Conservation (phyloP, 2,888 invertebrate genomes). For the Andricus quercusramuli region DNA sequence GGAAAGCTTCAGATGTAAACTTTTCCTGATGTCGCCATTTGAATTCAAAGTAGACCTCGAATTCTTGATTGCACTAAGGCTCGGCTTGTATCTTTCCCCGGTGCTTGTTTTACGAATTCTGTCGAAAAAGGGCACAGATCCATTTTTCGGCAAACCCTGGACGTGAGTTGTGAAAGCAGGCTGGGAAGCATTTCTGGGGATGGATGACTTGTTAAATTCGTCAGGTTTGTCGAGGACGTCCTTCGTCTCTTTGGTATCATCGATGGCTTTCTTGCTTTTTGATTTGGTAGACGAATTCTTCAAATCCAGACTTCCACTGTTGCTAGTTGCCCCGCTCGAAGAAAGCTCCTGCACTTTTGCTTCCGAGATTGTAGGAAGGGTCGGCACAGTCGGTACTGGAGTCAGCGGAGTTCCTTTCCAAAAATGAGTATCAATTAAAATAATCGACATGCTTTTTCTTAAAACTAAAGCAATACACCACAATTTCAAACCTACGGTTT, state of each 20-base stretch:
- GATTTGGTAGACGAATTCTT: slow-evolving; percentile 71
- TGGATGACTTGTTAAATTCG: slow-evolving; percentile 79
- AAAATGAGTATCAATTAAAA: slow-evolving; percentile 59
- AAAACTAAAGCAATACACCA: background rate
- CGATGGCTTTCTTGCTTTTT: slow-evolving; percentile 72
- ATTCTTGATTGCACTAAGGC: slow-evolving; percentile 89
- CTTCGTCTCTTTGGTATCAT: slow-evolving; percentile 76
- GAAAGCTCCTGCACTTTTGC: slow-evolving; percentile 85
- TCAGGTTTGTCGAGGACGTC: slow-evolving; percentile 69
- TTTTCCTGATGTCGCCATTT: slow-evolving; percentile 86
- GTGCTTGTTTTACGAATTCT: slow-evolving; percentile 91
- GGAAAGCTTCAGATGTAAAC: slow-evolving; percentile 81
- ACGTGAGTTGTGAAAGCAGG: slow-evolving; percentile 90
- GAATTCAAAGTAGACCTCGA: slow-evolving; percentile 87
- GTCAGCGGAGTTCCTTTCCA: slow-evolving; percentile 84
- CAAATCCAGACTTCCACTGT: slow-evolving; percentile 77
- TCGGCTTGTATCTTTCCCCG: slow-evolving; percentile 91
- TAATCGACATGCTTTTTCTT: slow-evolving; percentile 8
- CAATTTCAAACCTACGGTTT: background rate
- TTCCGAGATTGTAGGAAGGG: slow-evolving; percentile 94
- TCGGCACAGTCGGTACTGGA: slow-evolving; percentile 90
- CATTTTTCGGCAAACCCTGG: slow-evolving; percentile 90
- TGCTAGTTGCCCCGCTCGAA: slow-evolving; percentile 81
- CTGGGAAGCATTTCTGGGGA: slow-evolving; percentile 92
- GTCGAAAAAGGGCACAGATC: slow-evolving; percentile 94